These are phyloP conservation scores for Plagiodera versicolora DNA, from an alignment of 2,888 invertebrate species.

Conservation along the genomic window DNA sequence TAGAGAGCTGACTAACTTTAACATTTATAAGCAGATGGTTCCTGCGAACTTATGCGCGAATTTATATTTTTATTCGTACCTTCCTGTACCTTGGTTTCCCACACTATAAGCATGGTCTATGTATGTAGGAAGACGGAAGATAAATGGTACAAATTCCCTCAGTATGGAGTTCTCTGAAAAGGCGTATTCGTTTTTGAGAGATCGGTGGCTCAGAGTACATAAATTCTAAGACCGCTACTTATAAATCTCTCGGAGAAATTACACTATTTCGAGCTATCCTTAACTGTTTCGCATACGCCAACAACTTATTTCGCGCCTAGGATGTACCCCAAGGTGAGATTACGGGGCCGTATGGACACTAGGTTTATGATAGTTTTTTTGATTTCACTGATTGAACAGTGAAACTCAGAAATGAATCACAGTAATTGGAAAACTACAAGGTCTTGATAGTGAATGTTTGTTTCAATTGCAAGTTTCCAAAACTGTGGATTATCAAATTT, in stretches of 20 bases:
- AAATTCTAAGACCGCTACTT: background rate
- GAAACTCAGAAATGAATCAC: no score
- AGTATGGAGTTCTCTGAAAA: constrained; percentile 24
- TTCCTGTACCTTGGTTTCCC: no score
- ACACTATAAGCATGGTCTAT: background rate
- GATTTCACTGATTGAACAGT: no score
- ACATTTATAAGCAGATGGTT: no score
- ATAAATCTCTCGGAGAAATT: constrained; percentile 1
- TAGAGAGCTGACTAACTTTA: no score
- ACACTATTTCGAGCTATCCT: background rate
- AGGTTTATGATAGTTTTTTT: no score
- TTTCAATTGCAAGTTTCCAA: no score
- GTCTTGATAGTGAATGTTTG: no score
- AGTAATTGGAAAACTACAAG: no score
- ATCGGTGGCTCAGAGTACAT: background rate
- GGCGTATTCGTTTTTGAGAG: constrained; percentile 6
- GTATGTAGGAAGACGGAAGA: constrained; percentile 27
- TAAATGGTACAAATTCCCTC: constrained; percentile 23
- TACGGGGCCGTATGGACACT: background rate
- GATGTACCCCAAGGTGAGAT: background rate
- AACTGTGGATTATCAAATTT: background rate
- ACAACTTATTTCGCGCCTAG: background rate
- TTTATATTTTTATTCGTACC: background rate
- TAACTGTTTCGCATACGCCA: background rate
- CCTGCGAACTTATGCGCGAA: no score